Evolutionary conservation across 2,888 invertebrate genomes (phyloP).

Genomic region (Latheticus oryzae): DNA sequence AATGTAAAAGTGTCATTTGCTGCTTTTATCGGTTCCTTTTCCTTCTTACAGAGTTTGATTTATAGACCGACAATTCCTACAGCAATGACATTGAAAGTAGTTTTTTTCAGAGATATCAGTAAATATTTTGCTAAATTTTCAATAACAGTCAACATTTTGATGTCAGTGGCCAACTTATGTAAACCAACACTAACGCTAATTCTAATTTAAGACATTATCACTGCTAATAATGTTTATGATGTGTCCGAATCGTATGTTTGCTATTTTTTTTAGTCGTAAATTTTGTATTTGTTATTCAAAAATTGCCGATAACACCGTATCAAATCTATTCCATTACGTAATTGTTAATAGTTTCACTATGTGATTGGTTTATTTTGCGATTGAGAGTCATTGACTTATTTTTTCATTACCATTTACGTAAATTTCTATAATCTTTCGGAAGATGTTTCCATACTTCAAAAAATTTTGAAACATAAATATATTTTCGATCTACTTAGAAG

Average conservation of each 20-base stretch:
- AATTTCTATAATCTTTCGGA: constrained; percentile 17
- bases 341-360: constrained; percentile 31
- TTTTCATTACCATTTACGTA: constrained; percentile 38
- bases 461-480: no score
- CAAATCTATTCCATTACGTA: constrained; percentile 31
- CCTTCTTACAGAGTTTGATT: constrained; percentile 8
- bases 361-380: constrained; percentile 16
- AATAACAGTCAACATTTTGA: constrained; percentile 34
- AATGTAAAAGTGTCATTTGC: constrained; percentile 2
- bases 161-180: constrained; percentile 39
- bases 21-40: constrained; percentile 20
- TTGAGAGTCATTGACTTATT: constrained; percentile 37
- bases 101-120: constrained; percentile 30
- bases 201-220: constrained; percentile 31
- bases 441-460: constrained; percentile 10
- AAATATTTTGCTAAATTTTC: constrained; percentile 30
- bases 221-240: constrained; percentile 33
- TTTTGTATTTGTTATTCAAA: constrained; percentile 37
- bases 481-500: constrained; percentile 3
- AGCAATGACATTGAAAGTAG: constrained; percentile 38
- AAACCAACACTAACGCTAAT: constrained; percentile 26
- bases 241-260: constrained; percentile 31
- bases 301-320: constrained; percentile 33
- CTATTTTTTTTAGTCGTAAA: constrained; percentile 38
- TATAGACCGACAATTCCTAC: constrained; percentile 5